Percentiles rank a stretch among this genome's conserved stretches.
These are phyloP conservation scores for Pelochelys cantorii DNA, from an alignment of 2,797 vertebrate genomes.

Conservation along the genomic window DNA sequence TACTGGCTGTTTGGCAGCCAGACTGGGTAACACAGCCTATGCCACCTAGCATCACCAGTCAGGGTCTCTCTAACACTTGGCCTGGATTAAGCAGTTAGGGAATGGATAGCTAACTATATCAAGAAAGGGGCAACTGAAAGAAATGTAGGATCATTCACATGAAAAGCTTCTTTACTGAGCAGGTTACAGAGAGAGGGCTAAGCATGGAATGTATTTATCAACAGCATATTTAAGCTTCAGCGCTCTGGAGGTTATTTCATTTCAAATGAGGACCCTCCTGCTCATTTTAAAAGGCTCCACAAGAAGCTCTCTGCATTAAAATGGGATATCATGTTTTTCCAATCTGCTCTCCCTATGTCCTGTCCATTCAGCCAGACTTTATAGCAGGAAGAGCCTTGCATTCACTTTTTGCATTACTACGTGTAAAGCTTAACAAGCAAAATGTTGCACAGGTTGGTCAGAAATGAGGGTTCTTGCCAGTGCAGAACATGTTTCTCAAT, in stretches of 20 bases:
- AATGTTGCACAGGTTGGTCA: neutral
- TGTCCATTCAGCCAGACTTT: neutral
- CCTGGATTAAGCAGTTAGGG: conserved; percentile 29
- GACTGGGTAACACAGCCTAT: conserved; percentile 2
- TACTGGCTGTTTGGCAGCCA: neutral
- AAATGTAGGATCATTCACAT: conserved; percentile 9
- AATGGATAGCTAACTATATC: conserved; percentile 29
- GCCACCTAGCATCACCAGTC: conserved; percentile 1
- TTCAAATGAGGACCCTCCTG: conserved; percentile 62
- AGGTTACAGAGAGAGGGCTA: conserved; percentile 46
- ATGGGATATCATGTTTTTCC: neutral
- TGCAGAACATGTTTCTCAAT: neutral
- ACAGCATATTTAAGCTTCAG: conserved; percentile 64
- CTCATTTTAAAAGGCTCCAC: conserved; percentile 52
- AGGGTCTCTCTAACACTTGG: conserved; percentile 41
- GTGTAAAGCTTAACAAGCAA: neutral
- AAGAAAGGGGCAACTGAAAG: conserved; percentile 44
- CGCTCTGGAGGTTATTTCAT: conserved; percentile 67
- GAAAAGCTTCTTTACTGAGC: conserved; percentile 53
- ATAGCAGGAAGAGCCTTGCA: neutral
- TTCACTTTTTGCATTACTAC: neutral
- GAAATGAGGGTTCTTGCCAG: neutral
- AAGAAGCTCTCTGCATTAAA: conserved; percentile 53
- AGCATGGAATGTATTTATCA: conserved; percentile 70
- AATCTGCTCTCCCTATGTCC: neutral